Percentiles rank a stretch among this genome's conserved stretches.
Evolutionary conservation across 2,113 vertebrate species (phyloP).

Genomic region (Ciconia boyciana): DNA sequence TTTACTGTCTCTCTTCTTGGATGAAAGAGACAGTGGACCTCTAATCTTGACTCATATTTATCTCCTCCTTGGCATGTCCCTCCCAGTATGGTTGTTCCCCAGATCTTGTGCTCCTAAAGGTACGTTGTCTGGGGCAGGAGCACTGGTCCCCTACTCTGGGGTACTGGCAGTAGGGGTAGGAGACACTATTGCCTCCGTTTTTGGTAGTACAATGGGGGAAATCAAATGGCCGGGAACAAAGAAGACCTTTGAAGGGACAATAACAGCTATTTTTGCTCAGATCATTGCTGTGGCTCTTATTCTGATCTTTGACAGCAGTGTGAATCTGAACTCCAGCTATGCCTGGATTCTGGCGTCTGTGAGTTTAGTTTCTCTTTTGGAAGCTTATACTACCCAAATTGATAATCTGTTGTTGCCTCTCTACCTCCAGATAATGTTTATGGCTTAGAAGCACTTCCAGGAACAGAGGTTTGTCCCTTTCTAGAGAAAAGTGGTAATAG

Average conservation of each 20-base stretch:
- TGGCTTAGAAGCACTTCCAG: slow-evolving; percentile 74
- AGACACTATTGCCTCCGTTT: slow-evolving; percentile 90
- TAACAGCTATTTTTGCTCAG: slow-evolving; percentile 93
- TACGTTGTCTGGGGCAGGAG: slow-evolving; percentile 77
- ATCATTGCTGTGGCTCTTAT: slow-evolving; percentile 94
- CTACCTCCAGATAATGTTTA: slow-evolving; percentile 92
- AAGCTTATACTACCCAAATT: slow-evolving; percentile 94
- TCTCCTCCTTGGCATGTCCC: slow-evolving; percentile 92
- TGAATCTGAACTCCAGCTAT: slow-evolving; percentile 91
- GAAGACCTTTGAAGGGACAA: slow-evolving; percentile 96
- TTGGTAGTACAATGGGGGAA: slow-evolving; percentile 91
- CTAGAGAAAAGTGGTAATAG: neutral
- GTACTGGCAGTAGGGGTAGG: slow-evolving; percentile 93
- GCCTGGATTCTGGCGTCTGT: slow-evolving; percentile 91
- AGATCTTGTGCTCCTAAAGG: slow-evolving; percentile 86
- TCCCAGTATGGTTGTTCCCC: slow-evolving; percentile 93
- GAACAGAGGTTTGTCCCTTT: neutral
- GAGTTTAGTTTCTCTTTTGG: slow-evolving; percentile 88
- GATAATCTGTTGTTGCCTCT: slow-evolving; percentile 95
- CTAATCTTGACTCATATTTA: slow-evolving; percentile 97
- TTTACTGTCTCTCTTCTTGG: slow-evolving; percentile 90
- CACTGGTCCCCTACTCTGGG: slow-evolving; percentile 89
- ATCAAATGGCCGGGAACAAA: slow-evolving; percentile 96
- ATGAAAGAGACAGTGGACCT: slow-evolving; percentile 93
- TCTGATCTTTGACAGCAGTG: slow-evolving; percentile 87